Evolutionary conservation across 2,888 invertebrate genomes (phyloP).

Genomic region (Eurois occulta): DNA sequence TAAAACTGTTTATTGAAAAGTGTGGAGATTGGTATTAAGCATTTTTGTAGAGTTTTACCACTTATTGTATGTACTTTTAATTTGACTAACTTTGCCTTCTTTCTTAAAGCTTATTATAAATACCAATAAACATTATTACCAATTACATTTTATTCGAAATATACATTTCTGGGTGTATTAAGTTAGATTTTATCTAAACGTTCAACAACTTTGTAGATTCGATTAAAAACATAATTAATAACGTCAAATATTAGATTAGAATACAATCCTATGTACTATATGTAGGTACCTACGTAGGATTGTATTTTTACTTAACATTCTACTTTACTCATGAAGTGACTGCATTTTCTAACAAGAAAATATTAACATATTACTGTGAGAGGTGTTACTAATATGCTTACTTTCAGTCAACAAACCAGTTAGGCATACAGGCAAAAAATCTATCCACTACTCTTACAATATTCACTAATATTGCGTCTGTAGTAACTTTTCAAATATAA

Average conservation of each 20-base stretch:
- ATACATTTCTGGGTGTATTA: too few relatives aligned
- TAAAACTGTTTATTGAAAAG: constrained; percentile 2
- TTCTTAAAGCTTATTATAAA: not conserved
- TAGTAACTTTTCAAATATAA: not conserved
- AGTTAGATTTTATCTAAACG: not conserved
- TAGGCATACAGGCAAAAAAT: not conserved
- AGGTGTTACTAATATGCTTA: not conserved
- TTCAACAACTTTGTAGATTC: too few relatives aligned
- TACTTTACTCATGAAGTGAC: not conserved
- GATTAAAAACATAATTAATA: not conserved
- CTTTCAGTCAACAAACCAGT: constrained; percentile 15
- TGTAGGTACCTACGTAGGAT: not conserved
- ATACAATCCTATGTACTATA: too few relatives aligned
- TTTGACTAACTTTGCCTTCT: not conserved
- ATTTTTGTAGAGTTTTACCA: not conserved
- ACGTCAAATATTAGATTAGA: not conserved
- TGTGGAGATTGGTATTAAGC: not conserved
- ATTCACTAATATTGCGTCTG: not conserved
- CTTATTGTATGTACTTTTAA: not conserved
- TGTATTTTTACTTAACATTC: not conserved
- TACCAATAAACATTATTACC: not conserved
- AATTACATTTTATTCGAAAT: not conserved
- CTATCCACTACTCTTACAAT: not conserved
- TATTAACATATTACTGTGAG: not conserved
- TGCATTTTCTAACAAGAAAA: not conserved